Evolutionary conservation across 2,797 vertebrate species (phyloP).

Genomic region (Phalloptychus januarius): DNA sequence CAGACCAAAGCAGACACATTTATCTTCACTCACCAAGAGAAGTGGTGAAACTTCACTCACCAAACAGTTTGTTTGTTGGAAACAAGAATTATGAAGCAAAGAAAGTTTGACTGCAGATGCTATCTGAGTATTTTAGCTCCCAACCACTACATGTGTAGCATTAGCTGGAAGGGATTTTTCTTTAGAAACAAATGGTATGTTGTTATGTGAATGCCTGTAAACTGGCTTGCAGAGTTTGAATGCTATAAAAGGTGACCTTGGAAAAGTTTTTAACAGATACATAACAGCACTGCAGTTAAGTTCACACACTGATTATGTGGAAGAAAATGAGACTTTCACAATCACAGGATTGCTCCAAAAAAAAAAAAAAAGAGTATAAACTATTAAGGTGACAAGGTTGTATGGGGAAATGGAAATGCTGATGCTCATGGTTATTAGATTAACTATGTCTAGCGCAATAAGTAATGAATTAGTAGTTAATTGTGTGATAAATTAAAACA

Average conservation of each 20-base stretch:
- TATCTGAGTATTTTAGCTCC: neutral
- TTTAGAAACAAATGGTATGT: neutral
- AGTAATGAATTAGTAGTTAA: no score
- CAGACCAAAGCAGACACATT: neutral
- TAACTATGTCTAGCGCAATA: neutral
- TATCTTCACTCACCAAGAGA: neutral
- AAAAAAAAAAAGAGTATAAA: neutral
- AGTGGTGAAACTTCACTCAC: no score
- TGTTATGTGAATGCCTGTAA: neutral
- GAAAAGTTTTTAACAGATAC: neutral
- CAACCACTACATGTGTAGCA: neutral
- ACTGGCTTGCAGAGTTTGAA: neutral
- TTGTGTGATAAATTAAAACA: no score
- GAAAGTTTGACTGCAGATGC: neutral
- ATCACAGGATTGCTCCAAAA: neutral
- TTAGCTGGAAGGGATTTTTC: neutral
- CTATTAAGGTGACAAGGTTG: neutral
- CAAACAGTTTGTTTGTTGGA: neutral
- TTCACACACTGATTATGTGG: neutral
- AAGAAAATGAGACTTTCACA: neutral
- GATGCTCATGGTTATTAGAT: neutral
- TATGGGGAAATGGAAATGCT: neutral
- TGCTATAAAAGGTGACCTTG: neutral
- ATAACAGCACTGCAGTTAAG: neutral
- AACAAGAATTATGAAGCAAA: neutral